phyloP scores from a whole-genome alignment of 1,140 invertebrate species.

The Mamestra configurata region DNA sequence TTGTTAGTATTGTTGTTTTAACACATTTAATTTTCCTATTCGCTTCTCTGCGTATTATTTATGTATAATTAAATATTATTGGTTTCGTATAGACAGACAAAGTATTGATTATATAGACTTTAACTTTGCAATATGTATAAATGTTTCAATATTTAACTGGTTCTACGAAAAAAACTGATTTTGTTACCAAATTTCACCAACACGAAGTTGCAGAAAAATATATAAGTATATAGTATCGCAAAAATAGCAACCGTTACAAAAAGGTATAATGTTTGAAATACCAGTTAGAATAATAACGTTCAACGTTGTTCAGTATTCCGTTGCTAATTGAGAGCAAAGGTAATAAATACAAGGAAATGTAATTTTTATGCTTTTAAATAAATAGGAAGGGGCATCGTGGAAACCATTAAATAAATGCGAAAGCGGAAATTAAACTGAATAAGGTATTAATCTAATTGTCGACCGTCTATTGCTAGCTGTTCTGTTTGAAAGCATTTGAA shows the following conservation, averaged over 20 bases:
- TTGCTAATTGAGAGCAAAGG: constrained; percentile 27
- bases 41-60: too few species aligned
- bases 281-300: neutral
- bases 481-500: constrained; percentile 24
- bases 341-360: constrained; percentile 29
- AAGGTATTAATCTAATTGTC: constrained; percentile 46
- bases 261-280: neutral
- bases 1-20: too few species aligned
- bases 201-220: too few species aligned
- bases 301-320: neutral
- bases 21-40: too few species aligned
- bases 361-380: constrained; percentile 47
- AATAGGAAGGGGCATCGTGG: constrained; percentile 37
- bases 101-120: too few species aligned
- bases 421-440: constrained; percentile 43
- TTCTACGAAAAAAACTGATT: too few species aligned
- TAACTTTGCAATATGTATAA: too few species aligned
- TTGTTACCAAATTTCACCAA: too few species aligned
- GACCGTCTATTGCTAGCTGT: neutral
- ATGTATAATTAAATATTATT: too few species aligned
- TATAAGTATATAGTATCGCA: neutral
- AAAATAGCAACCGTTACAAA: neutral
- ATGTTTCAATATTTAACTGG: too few species aligned
- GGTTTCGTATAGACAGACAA: too few species aligned
- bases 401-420: constrained; percentile 49